Percentiles rank a stretch among this genome's conserved stretches.
These are phyloP conservation scores for Xenopus borealis DNA, from an alignment of 2,113 vertebrate genomes.

Conservation along the genomic window DNA sequence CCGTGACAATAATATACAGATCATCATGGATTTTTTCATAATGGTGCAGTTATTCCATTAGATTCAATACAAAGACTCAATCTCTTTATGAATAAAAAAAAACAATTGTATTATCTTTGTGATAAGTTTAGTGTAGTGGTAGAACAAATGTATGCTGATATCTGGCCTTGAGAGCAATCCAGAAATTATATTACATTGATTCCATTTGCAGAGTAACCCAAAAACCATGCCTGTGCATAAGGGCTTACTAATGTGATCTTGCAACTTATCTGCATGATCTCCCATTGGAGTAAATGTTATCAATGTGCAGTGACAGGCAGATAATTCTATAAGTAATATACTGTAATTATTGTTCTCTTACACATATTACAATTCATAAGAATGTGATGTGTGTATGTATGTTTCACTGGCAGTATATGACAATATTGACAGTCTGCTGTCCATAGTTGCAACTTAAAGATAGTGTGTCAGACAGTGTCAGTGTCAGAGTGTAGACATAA, in stretches of 20 bases:
- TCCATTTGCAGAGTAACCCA: conserved; percentile 17
- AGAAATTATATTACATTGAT: conserved; percentile 36
- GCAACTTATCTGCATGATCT: conserved; percentile 4
- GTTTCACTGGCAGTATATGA: neutral
- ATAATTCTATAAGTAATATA: conserved; percentile 2
- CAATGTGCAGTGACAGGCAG: conserved; percentile 13
- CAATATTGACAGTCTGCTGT: too few species aligned
- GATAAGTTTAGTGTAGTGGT: neutral
- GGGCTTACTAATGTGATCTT: conserved; percentile 23
- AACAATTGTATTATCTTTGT: conserved; percentile 3
- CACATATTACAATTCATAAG: neutral
- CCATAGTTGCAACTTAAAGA: too few species aligned
- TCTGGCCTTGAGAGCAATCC: neutral
- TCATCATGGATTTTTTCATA: conserved; percentile 32
- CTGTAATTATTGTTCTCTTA: neutral
- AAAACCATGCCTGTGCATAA: neutral
- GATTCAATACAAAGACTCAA: conserved; percentile 41
- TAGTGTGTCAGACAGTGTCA: too few species aligned
- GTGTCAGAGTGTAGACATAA: too few species aligned
- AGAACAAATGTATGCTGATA: conserved; percentile 26
- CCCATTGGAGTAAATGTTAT: conserved; percentile 18
- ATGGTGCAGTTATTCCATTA: conserved; percentile 27
- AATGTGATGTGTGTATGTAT: neutral
- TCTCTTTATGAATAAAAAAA: conserved; percentile 46
- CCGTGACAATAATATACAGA: conserved; percentile 48